Evolutionary conservation across 2,888 invertebrate species (phyloP), one percentile per base, ranked within the genome.

Genomic region (Agriopis aurantiaria): DNA sequence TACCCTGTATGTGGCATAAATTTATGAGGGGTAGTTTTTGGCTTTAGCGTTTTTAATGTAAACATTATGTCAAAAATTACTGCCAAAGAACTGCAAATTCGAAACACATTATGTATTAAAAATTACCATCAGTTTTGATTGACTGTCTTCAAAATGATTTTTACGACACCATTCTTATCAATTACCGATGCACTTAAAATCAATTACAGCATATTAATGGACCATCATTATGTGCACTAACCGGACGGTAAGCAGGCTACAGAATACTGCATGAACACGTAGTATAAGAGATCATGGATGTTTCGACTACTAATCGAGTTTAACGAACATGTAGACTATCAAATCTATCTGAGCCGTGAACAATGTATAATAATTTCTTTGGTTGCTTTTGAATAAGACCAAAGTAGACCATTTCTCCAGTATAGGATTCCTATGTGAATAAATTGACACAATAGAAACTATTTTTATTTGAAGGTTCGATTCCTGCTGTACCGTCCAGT

Each of bases 151-250:
- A 49, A 57, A 68, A 63, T 41, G 8, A 49, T 51, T 67, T 48
- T 69, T 55, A 55, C 64, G 51, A 69, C 57, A 57, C 61, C 65
- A 62, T 62, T 65, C 8, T 71, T 67, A 56, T 64, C 63, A 67
- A 71, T 71, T 71, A 67, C 49, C 59, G 70, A 63, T 46, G 66
- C 58, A 55, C 41, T 67, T 67, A 58, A 59, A 71, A 71, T 67
- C 70, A 67, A 63, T 71, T 62, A 62, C 66, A 67, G 59, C 63
- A 64, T 71, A 66, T 66, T 71, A 71, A 71, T 71, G 66, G 40
- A 43, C 52, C 59, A 8, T 66, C 66, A 63, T 71, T 66, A 71
- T 46, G 46, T 58, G 62, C 56, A 65, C 48, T 65, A 69, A 69
- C 69, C 65, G 69, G 56, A 43, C 57, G 57, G 69, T 66, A 66